phyloP scores from a whole-genome alignment of 2,113 vertebrate genomes.

The Misgurnus anguillicaudatus region DNA sequence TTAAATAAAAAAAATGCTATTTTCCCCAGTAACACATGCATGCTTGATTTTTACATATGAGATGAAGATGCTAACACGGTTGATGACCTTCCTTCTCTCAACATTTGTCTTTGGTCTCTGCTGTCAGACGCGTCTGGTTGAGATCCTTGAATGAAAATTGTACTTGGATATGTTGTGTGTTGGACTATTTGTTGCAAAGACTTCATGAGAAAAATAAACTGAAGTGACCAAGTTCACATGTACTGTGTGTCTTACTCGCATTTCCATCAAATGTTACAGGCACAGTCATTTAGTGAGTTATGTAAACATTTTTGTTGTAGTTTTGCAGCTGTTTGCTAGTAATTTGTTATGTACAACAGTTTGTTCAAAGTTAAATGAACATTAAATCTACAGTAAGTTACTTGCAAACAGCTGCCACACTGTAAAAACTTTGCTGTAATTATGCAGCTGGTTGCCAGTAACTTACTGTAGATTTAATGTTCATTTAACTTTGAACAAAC shows the following conservation, averaged over 20 bases:
- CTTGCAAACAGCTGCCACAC: too few species aligned
- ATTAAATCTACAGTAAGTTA: too few species aligned
- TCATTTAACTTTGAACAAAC: too few species aligned
- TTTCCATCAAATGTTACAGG: too few species aligned
- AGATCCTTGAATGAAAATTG: conserved; percentile 11
- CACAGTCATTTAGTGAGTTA: too few species aligned
- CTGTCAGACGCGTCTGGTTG: neutral
- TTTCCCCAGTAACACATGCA: neutral
- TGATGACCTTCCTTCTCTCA: neutral
- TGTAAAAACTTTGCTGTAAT: too few species aligned
- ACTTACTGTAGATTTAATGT: too few species aligned
- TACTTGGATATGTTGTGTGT: conserved; percentile 20
- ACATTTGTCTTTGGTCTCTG: conserved; percentile 20
- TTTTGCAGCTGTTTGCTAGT: too few species aligned
- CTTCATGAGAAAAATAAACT: conserved; percentile 34
- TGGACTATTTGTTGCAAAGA: conserved; percentile 24
- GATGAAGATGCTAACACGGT: neutral
- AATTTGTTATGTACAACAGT: too few species aligned
- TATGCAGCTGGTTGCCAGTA: too few species aligned
- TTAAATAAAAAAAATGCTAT: neutral
- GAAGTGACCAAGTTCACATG: neutral
- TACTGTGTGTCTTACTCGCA: neutral
- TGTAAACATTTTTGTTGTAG: too few species aligned
- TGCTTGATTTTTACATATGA: conserved; percentile 5
- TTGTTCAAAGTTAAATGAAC: too few species aligned